Percentiles rank a stretch among this genome's conserved stretches.
phyloP scores from a whole-genome alignment of 2,888 invertebrate species.

The Lamproptera curius region DNA sequence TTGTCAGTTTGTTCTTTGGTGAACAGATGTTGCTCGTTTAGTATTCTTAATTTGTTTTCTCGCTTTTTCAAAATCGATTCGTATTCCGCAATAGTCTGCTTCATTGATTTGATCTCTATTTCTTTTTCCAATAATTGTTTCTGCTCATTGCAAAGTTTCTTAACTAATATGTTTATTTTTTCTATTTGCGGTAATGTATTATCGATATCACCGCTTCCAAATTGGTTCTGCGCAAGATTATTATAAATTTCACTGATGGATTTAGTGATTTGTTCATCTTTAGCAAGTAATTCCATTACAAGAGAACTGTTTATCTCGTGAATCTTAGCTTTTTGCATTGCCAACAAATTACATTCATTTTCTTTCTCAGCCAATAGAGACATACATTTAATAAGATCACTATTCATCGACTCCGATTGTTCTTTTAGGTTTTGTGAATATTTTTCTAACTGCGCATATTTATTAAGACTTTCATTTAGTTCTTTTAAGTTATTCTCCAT shows the following conservation, averaged over 20 bases:
- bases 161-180: too few relatives aligned
- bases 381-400: conserved; percentile 43
- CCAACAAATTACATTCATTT: conserved; percentile 49
- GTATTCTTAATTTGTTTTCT: conserved; percentile 41
- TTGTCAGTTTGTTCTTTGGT: conserved; percentile 35
- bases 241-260: conserved; percentile 40
- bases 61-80: conserved; percentile 35
- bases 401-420: conserved; percentile 42
- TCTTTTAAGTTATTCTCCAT: conserved; percentile 39
- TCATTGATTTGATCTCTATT: conserved; percentile 34
- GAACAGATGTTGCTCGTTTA: conserved; percentile 33
- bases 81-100: conserved; percentile 35
- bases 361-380: conserved; percentile 46
- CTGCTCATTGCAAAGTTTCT: conserved; percentile 42
- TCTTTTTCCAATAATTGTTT: conserved; percentile 36
- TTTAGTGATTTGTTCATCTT: conserved; percentile 46
- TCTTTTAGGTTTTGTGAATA: conserved; percentile 36
- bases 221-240: conserved; percentile 42
- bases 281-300: conserved; percentile 53
- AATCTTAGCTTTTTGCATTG: conserved; percentile 49
- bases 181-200: conserved; percentile 31
- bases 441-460: conserved; percentile 39
- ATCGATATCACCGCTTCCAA: conserved; percentile 37
- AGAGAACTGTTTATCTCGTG: conserved; percentile 58
- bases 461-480: conserved; percentile 33